Conservation (phyloP, 1,140 invertebrate species). For the Zaprionus lachaisei region DNA sequence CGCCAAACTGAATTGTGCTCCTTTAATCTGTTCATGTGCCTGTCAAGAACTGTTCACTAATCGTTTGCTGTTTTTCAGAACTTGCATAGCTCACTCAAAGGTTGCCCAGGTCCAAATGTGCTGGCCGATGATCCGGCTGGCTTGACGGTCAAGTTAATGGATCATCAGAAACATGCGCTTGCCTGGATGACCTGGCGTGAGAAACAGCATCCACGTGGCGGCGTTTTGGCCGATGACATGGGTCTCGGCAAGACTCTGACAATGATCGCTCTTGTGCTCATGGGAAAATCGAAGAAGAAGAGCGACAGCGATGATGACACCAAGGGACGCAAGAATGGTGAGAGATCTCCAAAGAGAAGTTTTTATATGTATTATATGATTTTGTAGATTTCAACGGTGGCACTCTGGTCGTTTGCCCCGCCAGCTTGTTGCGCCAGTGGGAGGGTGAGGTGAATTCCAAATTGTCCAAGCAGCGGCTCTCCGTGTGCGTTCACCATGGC, state of each 20-base stretch:
- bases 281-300: constrained; percentile 66
- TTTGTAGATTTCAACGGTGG: constrained; percentile 86
- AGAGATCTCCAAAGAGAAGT: constrained; percentile 45
- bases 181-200: constrained; percentile 96
- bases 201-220: constrained; percentile 91
- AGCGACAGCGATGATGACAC: constrained; percentile 48
- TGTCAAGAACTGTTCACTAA: neutral
- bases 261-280: constrained; percentile 93
- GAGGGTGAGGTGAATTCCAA: constrained; percentile 90
- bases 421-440: constrained; percentile 94
- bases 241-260: constrained; percentile 96
- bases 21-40: neutral
- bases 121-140: constrained; percentile 87
- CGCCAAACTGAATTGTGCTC: constrained; percentile 12
- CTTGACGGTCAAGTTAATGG: constrained; percentile 90
- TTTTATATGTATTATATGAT: neutral
- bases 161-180: constrained; percentile 94
- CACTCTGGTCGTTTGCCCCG: constrained; percentile 95
- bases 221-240: constrained; percentile 96
- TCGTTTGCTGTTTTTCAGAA: constrained; percentile 82
- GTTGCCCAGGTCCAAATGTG: constrained; percentile 87
- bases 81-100: constrained; percentile 90
- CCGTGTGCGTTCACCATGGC: constrained; percentile 92
- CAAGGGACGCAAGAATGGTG: constrained; percentile 77
- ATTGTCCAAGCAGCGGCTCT: constrained; percentile 87